These are phyloP conservation scores for Heterotis niloticus DNA, from an alignment of 2,113 vertebrate genomes.

Conservation along the genomic window DNA sequence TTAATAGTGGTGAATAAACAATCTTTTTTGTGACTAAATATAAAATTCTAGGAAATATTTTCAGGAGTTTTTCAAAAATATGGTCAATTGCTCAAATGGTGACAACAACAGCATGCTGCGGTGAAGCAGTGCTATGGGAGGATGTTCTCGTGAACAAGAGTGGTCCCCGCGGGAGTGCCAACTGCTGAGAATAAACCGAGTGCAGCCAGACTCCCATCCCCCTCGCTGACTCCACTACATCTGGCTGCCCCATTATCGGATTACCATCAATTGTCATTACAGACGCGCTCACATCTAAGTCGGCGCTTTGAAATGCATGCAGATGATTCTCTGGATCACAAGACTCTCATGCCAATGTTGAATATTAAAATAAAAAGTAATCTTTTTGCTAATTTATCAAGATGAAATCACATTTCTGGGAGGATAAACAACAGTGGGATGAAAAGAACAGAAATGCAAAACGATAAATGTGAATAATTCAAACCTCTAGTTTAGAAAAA, in stretches of 20 bases:
- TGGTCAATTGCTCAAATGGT: too few relatives aligned
- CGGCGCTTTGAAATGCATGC: not conserved
- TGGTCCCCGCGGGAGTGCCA: too few relatives aligned
- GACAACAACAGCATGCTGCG: too few relatives aligned
- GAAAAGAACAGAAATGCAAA: not conserved
- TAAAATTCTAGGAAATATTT: too few relatives aligned
- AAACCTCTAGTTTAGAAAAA: not conserved
- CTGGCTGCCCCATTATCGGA: not conserved
- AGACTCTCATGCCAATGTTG: not conserved
- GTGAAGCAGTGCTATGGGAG: too few relatives aligned
- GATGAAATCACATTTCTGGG: not conserved
- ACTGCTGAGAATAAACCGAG: too few relatives aligned
- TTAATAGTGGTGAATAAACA: too few relatives aligned
- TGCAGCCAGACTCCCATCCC: too few relatives aligned
- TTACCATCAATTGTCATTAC: not conserved
- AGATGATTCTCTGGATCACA: not conserved
- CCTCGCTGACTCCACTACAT: too few relatives aligned
- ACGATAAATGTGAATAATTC: not conserved
- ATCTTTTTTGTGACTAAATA: too few relatives aligned
- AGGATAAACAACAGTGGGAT: constrained; percentile 8
- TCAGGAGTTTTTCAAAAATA: too few relatives aligned
- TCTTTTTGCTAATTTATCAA: not conserved
- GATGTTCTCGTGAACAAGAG: too few relatives aligned
- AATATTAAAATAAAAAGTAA: not conserved
- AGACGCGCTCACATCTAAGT: not conserved